Evolutionary conservation across 2,888 invertebrate genomes (phyloP).

Genomic region (Zygaena filipendulae): DNA sequence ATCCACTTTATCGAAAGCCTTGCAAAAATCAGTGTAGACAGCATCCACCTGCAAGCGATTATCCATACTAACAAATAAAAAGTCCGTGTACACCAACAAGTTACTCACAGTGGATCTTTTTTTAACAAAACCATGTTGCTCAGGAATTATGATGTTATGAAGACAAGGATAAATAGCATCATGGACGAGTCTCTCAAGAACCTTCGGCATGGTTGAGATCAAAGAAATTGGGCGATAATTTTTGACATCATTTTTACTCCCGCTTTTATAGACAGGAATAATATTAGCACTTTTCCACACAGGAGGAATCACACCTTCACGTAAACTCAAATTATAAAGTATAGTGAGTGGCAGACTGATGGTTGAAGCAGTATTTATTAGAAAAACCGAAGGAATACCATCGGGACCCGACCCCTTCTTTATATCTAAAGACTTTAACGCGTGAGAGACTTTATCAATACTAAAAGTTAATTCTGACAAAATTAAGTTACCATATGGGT

Average conservation of each 20-base stretch:
- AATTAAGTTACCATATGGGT: too few relatives aligned
- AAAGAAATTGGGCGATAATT: conserved; percentile 14
- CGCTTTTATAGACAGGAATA: conserved; percentile 6
- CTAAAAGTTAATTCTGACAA: too few relatives aligned
- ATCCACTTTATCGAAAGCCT: conserved; percentile 8
- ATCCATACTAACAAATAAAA: conserved; percentile 12
- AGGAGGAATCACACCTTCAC: too few relatives aligned
- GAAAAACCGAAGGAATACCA: too few relatives aligned
- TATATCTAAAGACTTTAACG: background rate
- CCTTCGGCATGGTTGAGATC: conserved; percentile 11
- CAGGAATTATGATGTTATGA: conserved; percentile 10
- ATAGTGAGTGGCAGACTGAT: conserved; percentile 1
- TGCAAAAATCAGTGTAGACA: conserved; percentile 9
- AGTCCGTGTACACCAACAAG: conserved; percentile 7
- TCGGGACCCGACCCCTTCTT: conserved; percentile 3
- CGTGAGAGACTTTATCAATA: background rate
- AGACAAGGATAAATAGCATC: conserved; percentile 11
- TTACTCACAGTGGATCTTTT: conserved; percentile 14
- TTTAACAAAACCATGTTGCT: conserved; percentile 18
- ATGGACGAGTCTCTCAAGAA: conserved; percentile 14
- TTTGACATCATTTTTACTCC: conserved; percentile 6
- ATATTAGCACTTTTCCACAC: conserved; percentile 3
- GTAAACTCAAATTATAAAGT: conserved; percentile 1
- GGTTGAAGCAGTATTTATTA: background rate
- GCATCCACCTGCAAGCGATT: conserved; percentile 9